Percentiles rank a stretch among this genome's conserved stretches.
Conservation (phyloP, 1,140 invertebrate species). For the Brachionus paranguensis region DNA sequence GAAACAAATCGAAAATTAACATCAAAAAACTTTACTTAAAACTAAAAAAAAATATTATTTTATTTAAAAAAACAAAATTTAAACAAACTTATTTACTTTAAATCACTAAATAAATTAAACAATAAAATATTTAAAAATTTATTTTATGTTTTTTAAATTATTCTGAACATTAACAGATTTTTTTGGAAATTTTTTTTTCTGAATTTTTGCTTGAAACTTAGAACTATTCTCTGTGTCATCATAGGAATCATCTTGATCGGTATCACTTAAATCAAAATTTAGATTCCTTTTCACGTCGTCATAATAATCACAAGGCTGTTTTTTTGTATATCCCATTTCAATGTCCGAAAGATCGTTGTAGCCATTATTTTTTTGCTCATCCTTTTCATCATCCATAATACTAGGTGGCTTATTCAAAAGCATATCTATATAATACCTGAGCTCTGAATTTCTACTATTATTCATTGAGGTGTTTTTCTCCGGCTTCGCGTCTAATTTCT, state of each 20-base stretch:
- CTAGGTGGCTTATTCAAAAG: background rate
- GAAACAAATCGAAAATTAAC: too few relatives aligned
- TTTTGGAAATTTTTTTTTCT: background rate
- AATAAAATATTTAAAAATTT: background rate
- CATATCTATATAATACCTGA: constrained; percentile 12
- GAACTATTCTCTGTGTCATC: background rate
- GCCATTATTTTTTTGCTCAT: background rate
- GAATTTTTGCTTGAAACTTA: background rate
- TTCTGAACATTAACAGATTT: background rate
- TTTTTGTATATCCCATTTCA: background rate
- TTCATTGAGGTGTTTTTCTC: constrained; percentile 10
- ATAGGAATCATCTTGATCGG: background rate
- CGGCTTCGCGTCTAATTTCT: background rate
- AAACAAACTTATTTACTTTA: background rate
- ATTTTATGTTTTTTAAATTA: background rate
- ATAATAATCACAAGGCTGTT: constrained; percentile 23
- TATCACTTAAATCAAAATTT: constrained; percentile 7
- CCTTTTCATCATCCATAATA: background rate
- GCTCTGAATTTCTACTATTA: background rate
- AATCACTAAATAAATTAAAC: background rate
- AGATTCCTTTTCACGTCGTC: constrained; percentile 31
- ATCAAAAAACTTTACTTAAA: too few relatives aligned
- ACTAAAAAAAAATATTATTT: background rate
- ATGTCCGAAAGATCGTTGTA: constrained; percentile 24
- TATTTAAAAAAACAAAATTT: background rate